Percentiles rank a stretch among this genome's conserved stretches.
Conservation (phyloP, 2,888 invertebrate species). For the Scaptomyza cyrtandrae region DNA sequence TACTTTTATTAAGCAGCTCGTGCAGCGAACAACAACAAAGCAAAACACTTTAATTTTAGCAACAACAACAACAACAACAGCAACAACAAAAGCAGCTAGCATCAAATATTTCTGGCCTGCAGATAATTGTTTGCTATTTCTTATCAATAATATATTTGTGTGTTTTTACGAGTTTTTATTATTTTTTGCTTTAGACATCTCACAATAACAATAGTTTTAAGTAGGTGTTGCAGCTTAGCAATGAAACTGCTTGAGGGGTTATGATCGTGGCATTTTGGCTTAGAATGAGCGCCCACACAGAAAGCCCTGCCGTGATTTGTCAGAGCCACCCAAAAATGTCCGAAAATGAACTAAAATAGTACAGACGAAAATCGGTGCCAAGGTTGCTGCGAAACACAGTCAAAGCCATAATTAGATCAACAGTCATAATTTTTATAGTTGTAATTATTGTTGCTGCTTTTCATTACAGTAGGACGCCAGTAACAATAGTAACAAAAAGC, state of each 20-base stretch:
- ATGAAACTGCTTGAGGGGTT: conserved; percentile 19
- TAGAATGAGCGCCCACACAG: conserved; percentile 36
- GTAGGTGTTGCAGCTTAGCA: conserved; percentile 23
- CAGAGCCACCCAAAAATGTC: neutral
- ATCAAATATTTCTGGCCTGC: conserved; percentile 30
- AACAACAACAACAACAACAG: conserved; percentile 17
- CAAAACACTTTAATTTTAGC: conserved; percentile 22
- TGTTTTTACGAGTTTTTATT: conserved; percentile 16
- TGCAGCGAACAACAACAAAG: conserved; percentile 28
- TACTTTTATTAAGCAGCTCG: conserved; percentile 54
- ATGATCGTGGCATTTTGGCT: conserved; percentile 24
- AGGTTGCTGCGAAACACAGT: conserved; percentile 65
- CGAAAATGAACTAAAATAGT: conserved; percentile 6
- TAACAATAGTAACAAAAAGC: conserved; percentile 35
- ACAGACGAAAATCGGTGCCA: conserved; percentile 61
- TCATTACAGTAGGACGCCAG: conserved; percentile 56
- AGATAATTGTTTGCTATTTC: conserved; percentile 67
- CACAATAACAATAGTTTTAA: conserved; percentile 10
- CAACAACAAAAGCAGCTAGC: conserved; percentile 12
- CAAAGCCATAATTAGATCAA: conserved; percentile 75
- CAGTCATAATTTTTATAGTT: conserved; percentile 74
- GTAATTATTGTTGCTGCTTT: conserved; percentile 48
- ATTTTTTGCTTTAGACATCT: conserved; percentile 6
- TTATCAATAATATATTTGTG: conserved; percentile 45
- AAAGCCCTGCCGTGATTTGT: conserved; percentile 23